Conservation (phyloP, 1,140 invertebrate species). For the Danaus plexippus region DNA sequence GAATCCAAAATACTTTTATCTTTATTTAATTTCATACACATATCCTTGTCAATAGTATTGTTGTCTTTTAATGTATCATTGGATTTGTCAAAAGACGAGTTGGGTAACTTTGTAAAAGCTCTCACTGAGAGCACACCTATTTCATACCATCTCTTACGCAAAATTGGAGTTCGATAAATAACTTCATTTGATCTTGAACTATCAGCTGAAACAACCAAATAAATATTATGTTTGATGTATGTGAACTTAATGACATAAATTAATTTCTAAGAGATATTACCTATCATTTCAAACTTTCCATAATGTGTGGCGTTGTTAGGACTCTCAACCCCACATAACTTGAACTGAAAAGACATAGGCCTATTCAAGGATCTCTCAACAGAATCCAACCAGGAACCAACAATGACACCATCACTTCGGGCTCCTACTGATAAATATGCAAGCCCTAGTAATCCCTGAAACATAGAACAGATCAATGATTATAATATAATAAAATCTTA, state of each 20-base stretch:
- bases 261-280: conserved; percentile 22
- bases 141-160: conserved; percentile 57
- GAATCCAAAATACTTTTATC: conserved; percentile 62
- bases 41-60: conserved; percentile 29
- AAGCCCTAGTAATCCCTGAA: conserved; percentile 52
- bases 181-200: conserved; percentile 8
- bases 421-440: conserved; percentile 58
- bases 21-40: conserved; percentile 42
- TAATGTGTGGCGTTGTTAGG: conserved; percentile 51
- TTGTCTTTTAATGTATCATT: conserved; percentile 10
- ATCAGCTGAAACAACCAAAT: conserved; percentile 33
- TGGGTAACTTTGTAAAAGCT: conserved; percentile 17
- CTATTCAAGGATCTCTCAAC: conserved; percentile 34
- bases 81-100: background rate
- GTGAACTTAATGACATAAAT: too few relatives aligned
- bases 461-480: conserved; percentile 1
- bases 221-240: conserved; percentile 4
- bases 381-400: conserved; percentile 59
- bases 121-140: conserved; percentile 46
- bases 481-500: too few relatives aligned
- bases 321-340: conserved; percentile 46
- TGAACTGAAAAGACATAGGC: conserved; percentile 48
- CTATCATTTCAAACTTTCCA: conserved; percentile 51
- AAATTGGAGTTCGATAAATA: conserved; percentile 42
- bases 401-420: conserved; percentile 49